These are phyloP conservation scores for Fringilla coelebs DNA, from an alignment of 2,797 vertebrate genomes.

Conservation along the genomic window DNA sequence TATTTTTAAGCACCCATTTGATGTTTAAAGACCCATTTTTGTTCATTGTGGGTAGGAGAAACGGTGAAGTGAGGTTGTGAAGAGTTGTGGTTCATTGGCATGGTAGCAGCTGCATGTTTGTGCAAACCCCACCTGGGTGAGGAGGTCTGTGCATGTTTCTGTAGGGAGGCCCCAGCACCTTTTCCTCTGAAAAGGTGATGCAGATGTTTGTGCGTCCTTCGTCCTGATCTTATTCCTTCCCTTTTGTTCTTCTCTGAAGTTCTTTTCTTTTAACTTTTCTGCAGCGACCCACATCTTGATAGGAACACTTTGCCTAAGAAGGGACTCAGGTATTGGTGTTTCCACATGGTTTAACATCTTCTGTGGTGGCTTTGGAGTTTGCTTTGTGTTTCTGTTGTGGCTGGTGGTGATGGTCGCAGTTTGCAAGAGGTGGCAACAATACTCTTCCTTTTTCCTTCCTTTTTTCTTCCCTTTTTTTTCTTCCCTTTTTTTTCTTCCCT, in stretches of 20 bases:
- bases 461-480: not conserved
- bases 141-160: constrained; percentile 62
- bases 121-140: not conserved
- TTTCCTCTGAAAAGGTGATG: constrained; percentile 31
- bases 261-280: constrained; percentile 85
- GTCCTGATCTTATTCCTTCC: constrained; percentile 16
- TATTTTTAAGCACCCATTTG: not conserved
- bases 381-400: constrained; percentile 67
- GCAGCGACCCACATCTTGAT: constrained; percentile 92
- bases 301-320: constrained; percentile 99
- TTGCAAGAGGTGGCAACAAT: constrained; percentile 62
- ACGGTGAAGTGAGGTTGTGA: not conserved
- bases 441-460: not conserved
- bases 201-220: constrained; percentile 19
- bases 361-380: constrained; percentile 71
- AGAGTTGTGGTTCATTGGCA: constrained; percentile 14
- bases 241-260: constrained; percentile 71
- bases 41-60: not conserved
- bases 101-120: constrained; percentile 36
- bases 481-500: not conserved
- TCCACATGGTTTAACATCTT: constrained; percentile 64
- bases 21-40: not conserved
- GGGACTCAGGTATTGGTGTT: constrained; percentile 92
- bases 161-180: constrained; percentile 27
- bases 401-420: constrained; percentile 59